A percentile compares a stretch with the other conserved stretches of the same genome.
Evolutionary conservation across 2,797 vertebrate species (phyloP).

Genomic region (Pogonophryne albipinna): DNA sequence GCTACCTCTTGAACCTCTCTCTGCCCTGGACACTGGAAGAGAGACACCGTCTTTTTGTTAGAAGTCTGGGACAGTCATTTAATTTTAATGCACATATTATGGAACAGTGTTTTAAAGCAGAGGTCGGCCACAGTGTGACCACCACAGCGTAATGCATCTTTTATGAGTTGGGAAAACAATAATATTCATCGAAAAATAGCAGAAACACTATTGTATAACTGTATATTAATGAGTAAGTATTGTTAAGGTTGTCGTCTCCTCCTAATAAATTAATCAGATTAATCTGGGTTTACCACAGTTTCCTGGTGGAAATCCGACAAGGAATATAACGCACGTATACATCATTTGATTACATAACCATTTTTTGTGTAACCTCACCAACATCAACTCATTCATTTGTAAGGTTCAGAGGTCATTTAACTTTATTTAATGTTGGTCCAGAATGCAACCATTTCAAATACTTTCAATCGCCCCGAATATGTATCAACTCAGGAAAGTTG

Average conservation of each 20-base stretch:
- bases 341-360: too few species aligned
- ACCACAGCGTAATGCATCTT: neutral
- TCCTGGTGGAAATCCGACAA: too few species aligned
- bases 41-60: constrained; percentile 7
- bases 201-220: neutral
- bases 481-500: too few species aligned
- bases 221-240: neutral
- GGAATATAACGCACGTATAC: too few species aligned
- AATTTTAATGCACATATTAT: constrained; percentile 11
- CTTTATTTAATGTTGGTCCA: too few species aligned
- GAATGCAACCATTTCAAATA: too few species aligned
- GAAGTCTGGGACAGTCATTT: neutral
- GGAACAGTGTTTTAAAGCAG: constrained; percentile 6
- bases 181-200: neutral
- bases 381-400: too few species aligned
- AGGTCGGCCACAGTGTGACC: neutral
- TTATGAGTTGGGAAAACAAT: neutral
- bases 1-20: constrained; percentile 25
- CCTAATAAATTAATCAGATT: neutral
- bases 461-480: too few species aligned
- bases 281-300: neutral
- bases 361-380: too few species aligned
- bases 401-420: too few species aligned
- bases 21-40: constrained; percentile 34
- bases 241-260: neutral